These are phyloP conservation scores for Cyrtonyx montezumae DNA, from an alignment of 2,113 vertebrate genomes.

Conservation along the genomic window DNA sequence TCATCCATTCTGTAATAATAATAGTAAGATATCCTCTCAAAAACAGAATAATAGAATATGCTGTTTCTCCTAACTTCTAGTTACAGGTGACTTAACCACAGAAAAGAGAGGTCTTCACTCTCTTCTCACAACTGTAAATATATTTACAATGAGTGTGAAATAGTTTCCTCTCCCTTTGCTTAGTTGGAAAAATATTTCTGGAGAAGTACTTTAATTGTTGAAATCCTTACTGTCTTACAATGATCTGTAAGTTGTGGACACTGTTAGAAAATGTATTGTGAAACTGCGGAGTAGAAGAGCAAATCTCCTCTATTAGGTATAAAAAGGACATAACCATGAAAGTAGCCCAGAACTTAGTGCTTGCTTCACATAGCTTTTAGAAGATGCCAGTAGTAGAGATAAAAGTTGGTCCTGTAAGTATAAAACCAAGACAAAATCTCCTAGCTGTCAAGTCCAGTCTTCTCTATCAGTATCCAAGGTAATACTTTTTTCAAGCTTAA, in stretches of 20 bases:
- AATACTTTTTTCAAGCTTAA: not conserved
- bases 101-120: not conserved
- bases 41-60: not conserved
- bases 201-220: not conserved
- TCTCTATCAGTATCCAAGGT: rapidly evolving
- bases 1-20: not conserved
- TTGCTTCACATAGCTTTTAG: not conserved
- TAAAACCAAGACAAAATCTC: not conserved
- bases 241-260: not conserved
- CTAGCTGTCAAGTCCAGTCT: not conserved
- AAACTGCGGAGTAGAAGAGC: not conserved
- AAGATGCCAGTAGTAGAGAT: not conserved
- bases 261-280: not conserved
- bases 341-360: not conserved
- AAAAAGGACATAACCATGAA: rapidly evolving
- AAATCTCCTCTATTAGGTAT: not conserved
- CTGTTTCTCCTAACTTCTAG: not conserved
- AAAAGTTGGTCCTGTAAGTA: not conserved
- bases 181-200: not conserved
- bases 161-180: not conserved
- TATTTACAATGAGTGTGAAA: not conserved
- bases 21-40: not conserved
- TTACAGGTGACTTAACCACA: not conserved
- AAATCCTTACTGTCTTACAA: not conserved
- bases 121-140: not conserved